phyloP scores from a whole-genome alignment of 2,888 invertebrate genomes.

The Agrochola lychnidis region DNA sequence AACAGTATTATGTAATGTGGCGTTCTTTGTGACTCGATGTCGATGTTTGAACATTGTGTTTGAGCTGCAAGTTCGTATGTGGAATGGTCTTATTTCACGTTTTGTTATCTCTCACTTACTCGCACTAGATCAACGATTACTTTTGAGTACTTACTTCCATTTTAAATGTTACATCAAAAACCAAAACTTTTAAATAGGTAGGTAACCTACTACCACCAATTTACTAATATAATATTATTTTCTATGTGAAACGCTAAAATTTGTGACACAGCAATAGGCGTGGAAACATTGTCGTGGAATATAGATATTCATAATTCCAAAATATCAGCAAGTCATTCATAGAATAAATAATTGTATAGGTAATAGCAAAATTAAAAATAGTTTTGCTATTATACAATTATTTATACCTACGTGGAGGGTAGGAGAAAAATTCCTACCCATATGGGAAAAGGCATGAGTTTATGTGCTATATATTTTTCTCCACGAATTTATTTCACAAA shows the following conservation, averaged over 20 bases:
- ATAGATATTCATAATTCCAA: neutral
- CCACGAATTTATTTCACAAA: slow-evolving; percentile 27
- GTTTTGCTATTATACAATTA: too few species aligned
- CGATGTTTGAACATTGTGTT: neutral
- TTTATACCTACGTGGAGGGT: neutral
- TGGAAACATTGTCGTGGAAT: neutral
- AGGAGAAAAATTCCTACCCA: too few species aligned
- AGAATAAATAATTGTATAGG: neutral
- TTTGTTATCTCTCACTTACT: neutral
- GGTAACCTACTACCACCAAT: neutral
- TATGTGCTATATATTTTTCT: slow-evolving; percentile 10
- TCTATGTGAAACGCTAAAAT: neutral
- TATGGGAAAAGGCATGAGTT: neutral
- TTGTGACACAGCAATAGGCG: neutral
- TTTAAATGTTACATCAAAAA: neutral
- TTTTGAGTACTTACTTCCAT: neutral
- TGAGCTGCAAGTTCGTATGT: neutral
- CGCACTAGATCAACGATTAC: neutral
- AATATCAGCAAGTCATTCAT: slow-evolving; percentile 1
- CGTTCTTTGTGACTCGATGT: neutral
- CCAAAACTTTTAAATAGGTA: neutral
- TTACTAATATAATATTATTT: neutral
- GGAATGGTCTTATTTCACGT: neutral
- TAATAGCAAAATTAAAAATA: too few species aligned
- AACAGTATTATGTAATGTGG: neutral